These are phyloP conservation scores for Kryphioiulus occultus DNA, from an alignment of 2,888 invertebrate species.

Conservation along the genomic window DNA sequence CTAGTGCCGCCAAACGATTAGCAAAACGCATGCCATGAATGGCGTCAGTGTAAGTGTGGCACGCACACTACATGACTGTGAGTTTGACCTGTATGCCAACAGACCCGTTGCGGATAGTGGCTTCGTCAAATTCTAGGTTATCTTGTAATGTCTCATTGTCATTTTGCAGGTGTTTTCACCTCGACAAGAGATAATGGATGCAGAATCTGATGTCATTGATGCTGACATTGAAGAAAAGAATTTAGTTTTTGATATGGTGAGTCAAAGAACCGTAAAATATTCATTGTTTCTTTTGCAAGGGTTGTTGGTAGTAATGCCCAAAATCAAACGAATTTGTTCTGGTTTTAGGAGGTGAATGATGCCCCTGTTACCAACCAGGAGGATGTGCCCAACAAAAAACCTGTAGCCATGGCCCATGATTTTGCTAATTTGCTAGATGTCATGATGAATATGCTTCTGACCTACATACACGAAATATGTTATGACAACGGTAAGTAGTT, in stretches of 20 bases:
- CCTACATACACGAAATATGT: conserved; percentile 21
- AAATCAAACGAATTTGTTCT: neutral
- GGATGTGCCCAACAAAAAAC: neutral
- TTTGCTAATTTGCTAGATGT: conserved; percentile 44
- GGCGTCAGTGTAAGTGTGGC: neutral
- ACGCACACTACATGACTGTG: neutral
- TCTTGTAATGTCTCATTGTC: neutral
- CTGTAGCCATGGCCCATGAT: conserved; percentile 37
- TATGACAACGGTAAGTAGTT: conserved; percentile 27
- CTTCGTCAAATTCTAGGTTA: neutral
- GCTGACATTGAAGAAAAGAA: neutral
- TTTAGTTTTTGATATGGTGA: conserved; percentile 6
- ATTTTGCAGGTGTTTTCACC: neutral
- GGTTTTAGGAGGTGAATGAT: neutral
- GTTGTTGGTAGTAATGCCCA: no score
- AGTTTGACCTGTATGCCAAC: neutral
- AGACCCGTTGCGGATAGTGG: neutral
- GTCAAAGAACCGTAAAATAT: no score
- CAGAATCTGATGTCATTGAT: neutral
- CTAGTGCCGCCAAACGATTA: neutral
- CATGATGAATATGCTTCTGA: conserved; percentile 33
- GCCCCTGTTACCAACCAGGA: neutral
- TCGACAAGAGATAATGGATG: neutral
- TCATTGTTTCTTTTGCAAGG: neutral
- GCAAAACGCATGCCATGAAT: neutral